Base-by-base conservation (phyloP, 1,140 invertebrate genomes). In the Drosophila ambigua region DNA sequence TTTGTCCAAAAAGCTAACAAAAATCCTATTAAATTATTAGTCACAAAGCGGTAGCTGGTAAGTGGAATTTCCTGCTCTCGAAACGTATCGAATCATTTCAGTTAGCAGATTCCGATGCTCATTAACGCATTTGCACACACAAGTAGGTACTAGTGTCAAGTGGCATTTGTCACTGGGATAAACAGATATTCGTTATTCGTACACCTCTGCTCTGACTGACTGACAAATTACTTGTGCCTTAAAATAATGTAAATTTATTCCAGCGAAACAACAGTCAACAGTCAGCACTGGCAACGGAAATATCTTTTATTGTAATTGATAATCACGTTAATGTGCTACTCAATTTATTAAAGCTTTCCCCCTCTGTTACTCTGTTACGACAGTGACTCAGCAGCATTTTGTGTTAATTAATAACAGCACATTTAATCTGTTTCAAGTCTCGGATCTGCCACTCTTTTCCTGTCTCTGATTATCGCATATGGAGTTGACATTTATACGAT, bases 361-460 rank as follows among this genome's bases (percentile, higher is more conserved):
- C 59, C 52, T 16, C 16, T 16, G 16, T 16, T 16, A 16, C 15
- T 2, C 63, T 74, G 68, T 65, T 64, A 54, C 62, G 72, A 46
- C 68, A 45, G 64, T 69, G 65, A 71, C 69, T 74, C 45, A 72
- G 65, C 72, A 58, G 82, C 79, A 48, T 55, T 69, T 52, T 77
- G 49, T 63, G 62, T 68, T 79, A 87, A 82, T 87, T 87, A 87
- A 87, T 87, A 82, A 79, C 82, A 26, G 39, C 62, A 57, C 73
- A 82, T 82, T 88, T 87, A 87, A 88, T 87, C 74, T 82, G 79
- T 65, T 69, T 26, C 83, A 78, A 72, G 75, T 55, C 35, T 39
- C 68, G 58, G 13, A 54, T 46, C 50, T 45, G 41, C 52, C 62
- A 28, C 49, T 43, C 63, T 66, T 62, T 39, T 64, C 41, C 15